Base-by-base conservation (phyloP, 2,113 vertebrate genomes). In the Apus apus region DNA sequence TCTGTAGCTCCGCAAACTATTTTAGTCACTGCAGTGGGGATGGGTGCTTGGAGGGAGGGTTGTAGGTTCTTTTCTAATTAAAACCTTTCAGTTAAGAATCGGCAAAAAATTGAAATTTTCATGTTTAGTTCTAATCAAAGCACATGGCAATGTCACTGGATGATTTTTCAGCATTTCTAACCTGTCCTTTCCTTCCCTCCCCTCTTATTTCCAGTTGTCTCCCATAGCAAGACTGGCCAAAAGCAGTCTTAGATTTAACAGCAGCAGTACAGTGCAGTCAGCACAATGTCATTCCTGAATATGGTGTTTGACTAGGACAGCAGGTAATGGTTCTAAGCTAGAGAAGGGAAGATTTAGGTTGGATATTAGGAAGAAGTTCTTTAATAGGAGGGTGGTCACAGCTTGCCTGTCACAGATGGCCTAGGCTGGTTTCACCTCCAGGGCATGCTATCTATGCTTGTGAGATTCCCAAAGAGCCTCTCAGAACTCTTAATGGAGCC, bases 81-180 rank as follows among this genome's bases (percentile, higher is more conserved):
- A 93, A 81, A 85, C 8, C 8, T 57, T 83, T 2, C 18, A 32
- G 21, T 61, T 83, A 70, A 85, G 9, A 40, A 16, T 29, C 27
- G 16, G 30, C 6, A 78, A 89, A 90, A 85, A 32, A 3, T 30
- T 34, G 48, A 71, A 66, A 70, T 57, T 51, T 6, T 54, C 38
- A 57, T 36, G 36, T 71, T 91, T 85, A 82, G 11, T 34, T 78
- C 60, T 72, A 77, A 43, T 13, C 29, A 45, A 73, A 85, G 29
- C 86, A 10, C 3, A 8, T 6, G 11, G 5, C 12, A 48, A 15
- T 46, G 32, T 46, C 58, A 60, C 38, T 65, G 18, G 9, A 36
- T 83, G 21, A 6, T 43, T 72, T 84, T 67, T 96, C 58, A 81
- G 32, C 18, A 66, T 68, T 94, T 76, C 26, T 50, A 82, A 70